These are phyloP conservation scores for Nematostella vectensis DNA, from an alignment of 92 coral and sea anemone genomes.

Conservation along the genomic window DNA sequence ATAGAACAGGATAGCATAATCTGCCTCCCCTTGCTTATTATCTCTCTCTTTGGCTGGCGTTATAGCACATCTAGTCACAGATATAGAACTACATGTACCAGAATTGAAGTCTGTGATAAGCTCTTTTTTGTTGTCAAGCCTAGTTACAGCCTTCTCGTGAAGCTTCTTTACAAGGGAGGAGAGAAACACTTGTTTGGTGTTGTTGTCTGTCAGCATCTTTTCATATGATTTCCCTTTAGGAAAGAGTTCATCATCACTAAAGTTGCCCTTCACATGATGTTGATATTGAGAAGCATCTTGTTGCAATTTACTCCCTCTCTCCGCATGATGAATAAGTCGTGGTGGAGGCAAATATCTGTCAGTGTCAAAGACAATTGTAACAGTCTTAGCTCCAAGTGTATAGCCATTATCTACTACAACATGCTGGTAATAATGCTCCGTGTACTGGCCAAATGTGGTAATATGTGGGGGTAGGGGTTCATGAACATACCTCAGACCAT, in stretches of 20 bases:
- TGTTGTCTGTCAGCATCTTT: neutral
- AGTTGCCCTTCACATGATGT: neutral
- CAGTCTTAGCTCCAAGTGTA: neutral
- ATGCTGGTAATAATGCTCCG: neutral
- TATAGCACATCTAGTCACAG: neutral
- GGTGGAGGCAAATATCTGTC: neutral
- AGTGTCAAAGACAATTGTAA: neutral
- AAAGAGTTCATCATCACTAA: neutral
- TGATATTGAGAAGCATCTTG: neutral
- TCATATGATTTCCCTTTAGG: neutral
- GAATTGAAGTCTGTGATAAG: neutral
- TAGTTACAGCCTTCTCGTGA: neutral
- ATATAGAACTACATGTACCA: too few species aligned
- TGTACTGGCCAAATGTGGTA: neutral
- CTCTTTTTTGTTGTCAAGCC: neutral
- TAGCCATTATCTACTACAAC: neutral
- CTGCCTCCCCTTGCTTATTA: neutral
- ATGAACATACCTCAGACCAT: neutral
- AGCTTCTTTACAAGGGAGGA: neutral
- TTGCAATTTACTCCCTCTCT: neutral
- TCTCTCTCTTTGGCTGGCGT: neutral
- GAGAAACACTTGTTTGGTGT: neutral
- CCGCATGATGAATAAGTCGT: neutral
- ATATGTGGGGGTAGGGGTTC: neutral
- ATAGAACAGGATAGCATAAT: neutral